Evolutionary conservation across 2,888 invertebrate genomes (phyloP).

Genomic region (Melinaea marsaeus): DNA sequence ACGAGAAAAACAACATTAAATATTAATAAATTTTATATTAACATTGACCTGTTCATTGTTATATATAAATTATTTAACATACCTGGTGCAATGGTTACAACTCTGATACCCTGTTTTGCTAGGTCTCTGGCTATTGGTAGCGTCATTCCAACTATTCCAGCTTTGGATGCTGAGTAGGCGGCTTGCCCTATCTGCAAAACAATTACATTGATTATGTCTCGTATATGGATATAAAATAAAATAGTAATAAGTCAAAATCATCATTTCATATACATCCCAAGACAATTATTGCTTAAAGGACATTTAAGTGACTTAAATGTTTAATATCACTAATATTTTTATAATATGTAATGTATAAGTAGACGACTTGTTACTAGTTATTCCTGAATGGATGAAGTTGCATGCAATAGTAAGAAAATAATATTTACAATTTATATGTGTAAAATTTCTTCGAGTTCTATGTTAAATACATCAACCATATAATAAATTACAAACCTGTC

Average conservation of each 20-base stretch:
- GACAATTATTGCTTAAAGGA: too few relatives aligned
- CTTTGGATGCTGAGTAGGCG: conserved; percentile 97
- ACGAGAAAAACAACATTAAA: background rate
- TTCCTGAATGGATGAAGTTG: too few relatives aligned
- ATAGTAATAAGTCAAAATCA: too few relatives aligned
- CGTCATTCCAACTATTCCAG: conserved; percentile 96
- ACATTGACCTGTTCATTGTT: background rate
- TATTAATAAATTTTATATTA: background rate
- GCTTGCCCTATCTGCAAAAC: conserved; percentile 91
- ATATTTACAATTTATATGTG: background rate
- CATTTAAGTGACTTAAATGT: too few relatives aligned
- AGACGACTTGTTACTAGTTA: too few relatives aligned
- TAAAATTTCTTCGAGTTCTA: background rate
- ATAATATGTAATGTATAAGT: too few relatives aligned
- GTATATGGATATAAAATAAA: too few relatives aligned
- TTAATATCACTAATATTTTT: too few relatives aligned
- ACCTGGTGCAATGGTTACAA: conserved; percentile 90
- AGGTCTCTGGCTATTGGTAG: conserved; percentile 96
- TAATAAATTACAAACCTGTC: conserved; percentile 62
- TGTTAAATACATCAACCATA: too few relatives aligned
- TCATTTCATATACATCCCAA: too few relatives aligned
- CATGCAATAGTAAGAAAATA: too few relatives aligned
- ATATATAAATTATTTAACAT: conserved; percentile 20
- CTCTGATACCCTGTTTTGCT: conserved; percentile 86
- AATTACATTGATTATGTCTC: background rate